Evolutionary conservation across 2,888 invertebrate genomes (phyloP).

Genomic region (Adelphocoris suturalis): DNA sequence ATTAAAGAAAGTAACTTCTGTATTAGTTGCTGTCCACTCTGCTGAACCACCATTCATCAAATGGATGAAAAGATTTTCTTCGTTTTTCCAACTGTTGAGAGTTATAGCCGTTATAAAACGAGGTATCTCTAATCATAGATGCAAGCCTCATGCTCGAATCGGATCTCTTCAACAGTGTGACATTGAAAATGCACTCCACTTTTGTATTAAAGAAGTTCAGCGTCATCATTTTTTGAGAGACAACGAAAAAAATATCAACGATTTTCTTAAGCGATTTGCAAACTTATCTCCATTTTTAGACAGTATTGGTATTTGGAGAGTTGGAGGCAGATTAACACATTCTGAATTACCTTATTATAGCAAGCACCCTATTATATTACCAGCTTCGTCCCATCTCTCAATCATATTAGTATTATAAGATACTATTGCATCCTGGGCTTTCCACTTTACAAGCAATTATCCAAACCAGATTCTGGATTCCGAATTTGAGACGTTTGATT

Average conservation of each 20-base stretch:
- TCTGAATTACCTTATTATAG: not conserved
- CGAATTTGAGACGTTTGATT: constrained; percentile 50
- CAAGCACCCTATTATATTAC: constrained; percentile 67
- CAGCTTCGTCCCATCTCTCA: not conserved
- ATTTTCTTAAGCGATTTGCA: too few species aligned
- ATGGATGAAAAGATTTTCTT: constrained; percentile 52
- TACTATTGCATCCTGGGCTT: too few species aligned
- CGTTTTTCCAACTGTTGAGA: constrained; percentile 10
- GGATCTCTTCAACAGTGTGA: not conserved
- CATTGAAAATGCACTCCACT: not conserved
- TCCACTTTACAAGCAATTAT: constrained; percentile 66
- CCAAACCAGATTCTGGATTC: constrained; percentile 69
- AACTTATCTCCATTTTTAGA: too few species aligned
- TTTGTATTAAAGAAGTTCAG: constrained; percentile 46
- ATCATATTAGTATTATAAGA: too few species aligned
- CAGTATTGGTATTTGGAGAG: not conserved
- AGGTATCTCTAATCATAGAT: not conserved
- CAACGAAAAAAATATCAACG: too few species aligned
- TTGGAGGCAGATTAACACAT: constrained; percentile 6
- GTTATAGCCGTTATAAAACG: constrained; percentile 54
- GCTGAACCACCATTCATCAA: not conserved
- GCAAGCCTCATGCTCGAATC: not conserved
- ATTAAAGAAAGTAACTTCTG: not conserved
- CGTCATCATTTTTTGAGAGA: too few species aligned
- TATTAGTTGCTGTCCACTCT: not conserved